Conservation (phyloP, 1,140 invertebrate genomes). For the Sweltsa coloradensis region DNA sequence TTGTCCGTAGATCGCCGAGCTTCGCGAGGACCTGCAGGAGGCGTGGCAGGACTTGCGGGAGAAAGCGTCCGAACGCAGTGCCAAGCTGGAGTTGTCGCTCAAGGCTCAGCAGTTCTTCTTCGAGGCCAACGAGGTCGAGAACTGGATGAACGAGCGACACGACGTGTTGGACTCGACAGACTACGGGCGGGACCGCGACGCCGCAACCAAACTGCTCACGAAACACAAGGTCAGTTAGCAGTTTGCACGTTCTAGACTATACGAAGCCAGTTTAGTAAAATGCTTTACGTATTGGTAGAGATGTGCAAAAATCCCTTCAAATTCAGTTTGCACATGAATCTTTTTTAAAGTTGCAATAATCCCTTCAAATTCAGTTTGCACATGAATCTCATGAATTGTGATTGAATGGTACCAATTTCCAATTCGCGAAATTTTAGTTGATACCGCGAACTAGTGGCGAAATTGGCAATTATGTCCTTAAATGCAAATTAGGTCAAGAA, state of each 20-base stretch:
- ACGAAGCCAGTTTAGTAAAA: not conserved
- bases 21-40: constrained; percentile 47
- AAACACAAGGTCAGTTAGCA: constrained; percentile 85
- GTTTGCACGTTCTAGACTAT: constrained; percentile 6
- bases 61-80: constrained; percentile 55
- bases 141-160: constrained; percentile 81
- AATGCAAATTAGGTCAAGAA: too few relatives aligned
- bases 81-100: constrained; percentile 70
- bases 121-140: constrained; percentile 84
- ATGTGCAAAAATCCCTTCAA: too few relatives aligned
- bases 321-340: too few relatives aligned
- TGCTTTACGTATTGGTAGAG: too few relatives aligned
- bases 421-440: too few relatives aligned
- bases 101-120: constrained; percentile 83
- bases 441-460: too few relatives aligned
- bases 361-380: too few relatives aligned
- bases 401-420: too few relatives aligned
- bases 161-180: constrained; percentile 69
- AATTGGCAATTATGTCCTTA: too few relatives aligned
- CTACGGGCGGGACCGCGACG: constrained; percentile 76
- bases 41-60: constrained; percentile 58
- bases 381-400: too few relatives aligned
- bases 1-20: constrained; percentile 39
- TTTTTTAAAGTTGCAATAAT: too few relatives aligned
- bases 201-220: constrained; percentile 79